Base-by-base conservation (phyloP, 1,140 invertebrate species). In the Leptinotarsa defecta region DNA sequence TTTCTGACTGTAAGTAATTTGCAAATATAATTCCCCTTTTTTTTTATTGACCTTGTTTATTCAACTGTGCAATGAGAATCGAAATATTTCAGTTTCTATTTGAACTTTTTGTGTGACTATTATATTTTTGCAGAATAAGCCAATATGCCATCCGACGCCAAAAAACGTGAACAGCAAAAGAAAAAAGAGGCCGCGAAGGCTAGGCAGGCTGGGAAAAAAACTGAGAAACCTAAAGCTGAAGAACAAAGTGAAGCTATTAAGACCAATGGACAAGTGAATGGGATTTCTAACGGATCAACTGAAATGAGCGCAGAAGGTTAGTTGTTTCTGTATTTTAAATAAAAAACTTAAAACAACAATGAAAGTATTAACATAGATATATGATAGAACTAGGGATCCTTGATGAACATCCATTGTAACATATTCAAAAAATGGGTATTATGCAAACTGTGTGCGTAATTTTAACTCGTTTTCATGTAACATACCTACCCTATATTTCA, bases 151-250 rank as follows among this genome's bases (percentile, higher is more conserved):
- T 98, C 96, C 79, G 96, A 98, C 86, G 92, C 97, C 3, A 99
- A 99, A 87, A 99, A 99, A 89, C 95, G 96, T 82, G 92, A 97
- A 85, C 96, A 96, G 85, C 94, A 96, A 82, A 96, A 97, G 86
- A 99, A 99, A 87, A 99, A 99, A 86, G 96, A 98, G 81, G 94
- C 95, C 34, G 94, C 94, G 22, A 96, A 95, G 85, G 90, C 91
- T 69, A 90, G 94, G 81, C 91, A 89, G 77, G 79, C 90, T 77
- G 92, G 92, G 79, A 94, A 92, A 80, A 89, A 92, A 81, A 86
- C 87, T 68, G 81, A 77, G n/a, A 87, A 84, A 84, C 86, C 88
- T 78, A 87, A 84, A 84, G 86, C 88, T 78, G 89, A 86, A 82
- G 87, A 88, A 74, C 88, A 89, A 78, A 91, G 88, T 62, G 84